A percentile compares a stretch with the other conserved stretches of the same genome.
phyloP scores from a whole-genome alignment of 1,140 invertebrate species.

The Babylonia areolata region DNA sequence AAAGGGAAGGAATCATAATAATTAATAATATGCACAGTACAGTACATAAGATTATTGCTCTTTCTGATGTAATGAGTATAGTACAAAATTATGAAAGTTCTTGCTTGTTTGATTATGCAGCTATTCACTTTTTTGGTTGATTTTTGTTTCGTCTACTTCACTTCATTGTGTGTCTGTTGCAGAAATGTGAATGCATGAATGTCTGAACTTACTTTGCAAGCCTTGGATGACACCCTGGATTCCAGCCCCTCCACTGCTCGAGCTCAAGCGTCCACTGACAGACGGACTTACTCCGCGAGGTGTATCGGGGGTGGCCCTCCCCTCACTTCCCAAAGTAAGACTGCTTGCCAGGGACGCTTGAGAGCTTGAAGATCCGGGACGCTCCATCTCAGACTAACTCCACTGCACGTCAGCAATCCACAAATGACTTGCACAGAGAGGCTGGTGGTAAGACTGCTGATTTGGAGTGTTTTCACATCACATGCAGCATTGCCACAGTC shows the following conservation, averaged over 20 bases:
- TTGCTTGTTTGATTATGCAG: no score
- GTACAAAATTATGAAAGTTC: no score
- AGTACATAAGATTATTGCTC: no score
- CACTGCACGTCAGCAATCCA: background rate
- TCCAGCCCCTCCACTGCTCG: background rate
- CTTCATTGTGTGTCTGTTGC: no score
- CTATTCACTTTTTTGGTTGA: no score
- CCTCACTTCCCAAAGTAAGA: constrained; percentile 11
- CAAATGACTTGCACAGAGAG: background rate
- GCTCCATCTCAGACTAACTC: constrained; percentile 9
- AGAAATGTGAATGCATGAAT: no score
- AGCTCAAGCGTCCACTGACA: constrained; percentile 23
- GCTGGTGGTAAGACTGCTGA: no score
- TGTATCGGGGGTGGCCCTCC: constrained; percentile 29
- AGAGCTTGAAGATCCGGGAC: constrained; percentile 20
- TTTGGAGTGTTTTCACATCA: background rate
- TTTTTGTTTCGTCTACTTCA: no score
- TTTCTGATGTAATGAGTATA: no score
- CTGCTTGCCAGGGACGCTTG: constrained; percentile 18
- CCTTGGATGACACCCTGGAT: constrained; percentile 37
- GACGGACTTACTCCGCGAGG: constrained; percentile 24
- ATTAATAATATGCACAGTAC: no score
- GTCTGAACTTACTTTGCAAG: constrained; percentile 28
- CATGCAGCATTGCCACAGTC: background rate
- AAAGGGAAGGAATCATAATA: no score